Conservation (phyloP, 2,888 invertebrate species). For the Apamea anceps region DNA sequence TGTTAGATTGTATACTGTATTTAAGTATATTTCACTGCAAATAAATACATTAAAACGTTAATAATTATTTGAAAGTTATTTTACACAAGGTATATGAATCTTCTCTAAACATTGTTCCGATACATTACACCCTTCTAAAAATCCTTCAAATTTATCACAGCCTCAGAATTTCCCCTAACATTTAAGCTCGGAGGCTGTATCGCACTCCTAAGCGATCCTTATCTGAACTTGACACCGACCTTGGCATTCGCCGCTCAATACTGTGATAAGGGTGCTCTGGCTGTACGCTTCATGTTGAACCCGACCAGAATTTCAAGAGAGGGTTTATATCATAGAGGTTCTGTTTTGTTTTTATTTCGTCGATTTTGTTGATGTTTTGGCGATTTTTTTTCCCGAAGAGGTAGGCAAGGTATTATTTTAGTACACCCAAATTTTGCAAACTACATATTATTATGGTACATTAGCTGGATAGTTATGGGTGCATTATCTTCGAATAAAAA, state of each 20-base stretch:
- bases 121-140: neutral
- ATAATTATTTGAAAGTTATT: neutral
- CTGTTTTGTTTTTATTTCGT: neutral
- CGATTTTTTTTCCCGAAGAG: neutral
- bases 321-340: neutral
- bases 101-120: too few relatives aligned
- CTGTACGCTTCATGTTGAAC: conserved; percentile 10
- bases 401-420: neutral
- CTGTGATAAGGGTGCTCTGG: conserved; percentile 55
- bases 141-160: neutral
- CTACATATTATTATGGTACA: too few relatives aligned
- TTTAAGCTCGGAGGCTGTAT: conserved; percentile 27
- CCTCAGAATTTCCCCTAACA: neutral
- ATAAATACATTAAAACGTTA: neutral
- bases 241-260: conserved; percentile 52
- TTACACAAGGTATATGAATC: neutral
- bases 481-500: neutral
- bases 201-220: conserved; percentile 31
- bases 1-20: too few relatives aligned
- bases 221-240: conserved; percentile 50
- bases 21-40: neutral
- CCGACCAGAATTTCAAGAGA: conserved; percentile 13
- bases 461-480: neutral
- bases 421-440: neutral
- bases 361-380: neutral